phyloP scores from a whole-genome alignment of 2,797 vertebrate genomes.

The Parambassis ranga region DNA sequence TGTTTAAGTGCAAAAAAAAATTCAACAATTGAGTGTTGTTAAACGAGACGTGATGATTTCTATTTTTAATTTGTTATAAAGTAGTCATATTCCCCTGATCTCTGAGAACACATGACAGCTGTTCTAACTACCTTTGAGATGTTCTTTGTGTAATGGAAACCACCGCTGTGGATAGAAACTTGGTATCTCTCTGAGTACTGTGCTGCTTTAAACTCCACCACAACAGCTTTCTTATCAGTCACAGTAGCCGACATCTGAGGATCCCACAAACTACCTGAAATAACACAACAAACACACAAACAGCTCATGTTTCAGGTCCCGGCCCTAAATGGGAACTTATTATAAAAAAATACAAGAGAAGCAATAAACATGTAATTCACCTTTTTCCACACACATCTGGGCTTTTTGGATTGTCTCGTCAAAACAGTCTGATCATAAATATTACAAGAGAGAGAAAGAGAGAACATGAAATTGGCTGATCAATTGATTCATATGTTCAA shows the following conservation, averaged over 20 bases:
- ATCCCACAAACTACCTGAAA: conserved; percentile 74
- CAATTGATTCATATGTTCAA: not conserved
- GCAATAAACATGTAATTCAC: conserved; percentile 38
- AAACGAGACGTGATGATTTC: too few species aligned
- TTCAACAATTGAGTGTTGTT: too few species aligned
- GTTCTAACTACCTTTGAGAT: conserved; percentile 64
- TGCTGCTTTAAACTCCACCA: conserved; percentile 61
- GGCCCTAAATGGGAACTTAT: not conserved
- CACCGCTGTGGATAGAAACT: conserved; percentile 54
- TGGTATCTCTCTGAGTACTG: conserved; percentile 68
- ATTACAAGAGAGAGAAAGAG: not conserved
- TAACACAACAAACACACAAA: not conserved
- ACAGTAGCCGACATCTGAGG: conserved; percentile 22
- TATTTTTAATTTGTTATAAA: too few species aligned
- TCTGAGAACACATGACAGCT: not conserved
- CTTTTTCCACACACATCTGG: conserved; percentile 66
- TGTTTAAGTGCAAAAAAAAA: conserved; percentile 28
- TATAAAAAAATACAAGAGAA: not conserved
- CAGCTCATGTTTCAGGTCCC: not conserved
- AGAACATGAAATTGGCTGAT: not conserved
- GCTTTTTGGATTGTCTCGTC: conserved; percentile 39
- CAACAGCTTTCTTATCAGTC: conserved; percentile 15
- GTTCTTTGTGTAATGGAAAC: conserved; percentile 17
- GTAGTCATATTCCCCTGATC: not conserved
- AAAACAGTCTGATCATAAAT: conserved; percentile 57